Evolutionary conservation across 2,888 invertebrate genomes (phyloP), one percentile per base, ranked within the genome.

Genomic region (Formica aserva): DNA sequence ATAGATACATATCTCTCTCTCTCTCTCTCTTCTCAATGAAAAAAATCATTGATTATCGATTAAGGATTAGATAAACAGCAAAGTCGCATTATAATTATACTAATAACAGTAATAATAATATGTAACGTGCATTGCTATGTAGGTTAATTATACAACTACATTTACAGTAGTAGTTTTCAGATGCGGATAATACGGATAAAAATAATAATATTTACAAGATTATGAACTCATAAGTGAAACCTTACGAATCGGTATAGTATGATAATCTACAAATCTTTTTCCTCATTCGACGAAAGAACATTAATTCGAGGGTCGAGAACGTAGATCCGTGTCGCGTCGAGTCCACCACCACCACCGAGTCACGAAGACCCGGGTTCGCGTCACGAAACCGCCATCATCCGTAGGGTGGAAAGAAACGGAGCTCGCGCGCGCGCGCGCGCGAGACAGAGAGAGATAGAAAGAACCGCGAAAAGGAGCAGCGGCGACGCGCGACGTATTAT

Each of bases 341-440:
- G 22, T 60, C 29, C 18, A 35, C 55, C 55, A 15, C 22, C 48
- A 32, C 5, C 32, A 4, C 4, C 22, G 22, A 22, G 48, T 76
- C 76, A 63, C 63, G 65, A 65, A 76, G 74, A n/a, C 13, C 74
- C n/a, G 22, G 29, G 63, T 63, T 62, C 62, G 18, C 62, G 62
- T 75, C 63, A 77, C 67, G 52, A 77, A 67, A 26, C 41, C 41
- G 32, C 32, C 69, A 41, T 18, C 29, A 52, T 8, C 41, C 26
- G 18, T 60, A 38, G 52, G 62, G 71, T 18, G 29, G 32, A 48
- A 35, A 62, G 71, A 71, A 48, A 32, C 48, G 15, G 22, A 29
- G 45, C 45, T 45, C 41, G 41, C 41, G 41, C 3, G 15, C 35
- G 41, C 22, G 22, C 22, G 72, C 72, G 76, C 80, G 74, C 63